Percentiles rank a stretch among this genome's conserved stretches.
Conservation (phyloP, 1,140 invertebrate species). For the Drosophila bocqueti region DNA sequence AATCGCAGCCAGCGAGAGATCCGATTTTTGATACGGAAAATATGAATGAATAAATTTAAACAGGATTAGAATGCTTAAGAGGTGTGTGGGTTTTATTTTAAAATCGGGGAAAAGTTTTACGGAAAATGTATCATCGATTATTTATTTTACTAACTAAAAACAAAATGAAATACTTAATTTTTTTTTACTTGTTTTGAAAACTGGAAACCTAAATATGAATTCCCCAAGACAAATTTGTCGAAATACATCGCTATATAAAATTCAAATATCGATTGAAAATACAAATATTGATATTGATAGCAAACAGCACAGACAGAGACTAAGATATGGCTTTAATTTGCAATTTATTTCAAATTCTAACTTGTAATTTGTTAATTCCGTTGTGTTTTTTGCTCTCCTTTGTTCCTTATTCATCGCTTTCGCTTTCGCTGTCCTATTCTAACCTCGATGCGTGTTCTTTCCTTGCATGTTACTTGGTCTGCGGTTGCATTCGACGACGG, state of each 20-base stretch:
- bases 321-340: neutral
- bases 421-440: constrained; percentile 34
- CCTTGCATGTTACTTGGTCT: constrained; percentile 62
- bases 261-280: neutral
- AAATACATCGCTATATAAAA: neutral
- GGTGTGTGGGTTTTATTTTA: neutral
- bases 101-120: no score
- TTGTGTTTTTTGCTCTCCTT: neutral
- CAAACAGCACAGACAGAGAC: neutral
- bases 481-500: constrained; percentile 27
- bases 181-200: no score
- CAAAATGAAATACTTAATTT: no score
- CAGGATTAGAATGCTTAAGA: neutral
- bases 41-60: constrained; percentile 11
- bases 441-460: constrained; percentile 65
- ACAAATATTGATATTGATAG: neutral
- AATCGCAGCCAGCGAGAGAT: constrained; percentile 15
- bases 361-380: neutral
- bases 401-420: constrained; percentile 1
- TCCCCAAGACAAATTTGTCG: no score
- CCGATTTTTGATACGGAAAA: constrained; percentile 18
- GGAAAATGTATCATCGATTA: neutral
- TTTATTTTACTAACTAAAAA: neutral
- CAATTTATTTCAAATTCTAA: neutral
- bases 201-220: no score